Evolutionary conservation across 2,888 invertebrate species (phyloP).

Genomic region (Pseudococcus jackbeardsleyi): DNA sequence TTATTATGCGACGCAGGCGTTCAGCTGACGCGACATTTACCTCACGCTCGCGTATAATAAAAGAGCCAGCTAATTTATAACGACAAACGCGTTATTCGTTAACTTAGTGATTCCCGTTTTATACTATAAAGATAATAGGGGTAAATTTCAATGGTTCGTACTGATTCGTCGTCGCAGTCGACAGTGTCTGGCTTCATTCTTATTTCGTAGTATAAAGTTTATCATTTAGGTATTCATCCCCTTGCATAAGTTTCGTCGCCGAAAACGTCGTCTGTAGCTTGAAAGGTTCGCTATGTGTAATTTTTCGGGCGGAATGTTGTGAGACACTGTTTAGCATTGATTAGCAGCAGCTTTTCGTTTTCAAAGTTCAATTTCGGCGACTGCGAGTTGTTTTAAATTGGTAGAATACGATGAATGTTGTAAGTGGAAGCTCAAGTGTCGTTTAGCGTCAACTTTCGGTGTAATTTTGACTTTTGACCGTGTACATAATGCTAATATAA

Average conservation of each 20-base stretch:
- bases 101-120: conserved; percentile 1
- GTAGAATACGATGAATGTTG: not conserved
- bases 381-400: not conserved
- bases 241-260: not conserved
- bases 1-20: not conserved
- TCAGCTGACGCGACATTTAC: not conserved
- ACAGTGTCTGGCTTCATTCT: not conserved
- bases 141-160: conserved; percentile 39
- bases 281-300: not conserved
- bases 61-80: conserved; percentile 22
- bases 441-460: conserved; percentile 17
- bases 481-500: not conserved
- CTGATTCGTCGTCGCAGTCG: not conserved
- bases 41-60: not conserved
- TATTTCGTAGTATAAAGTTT: conserved; percentile 13
- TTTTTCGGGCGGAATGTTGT: conserved; percentile 5
- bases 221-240: conserved; percentile 8
- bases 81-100: not conserved
- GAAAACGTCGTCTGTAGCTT: conserved; percentile 15
- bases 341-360: conserved; percentile 31
- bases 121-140: not conserved
- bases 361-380: conserved; percentile 18
- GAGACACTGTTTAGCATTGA: conserved; percentile 16
- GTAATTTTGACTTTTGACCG: not conserved
- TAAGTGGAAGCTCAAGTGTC: conserved; percentile 28